Base-by-base conservation (phyloP, 2,797 vertebrate genomes). In the Miichthys miiuy region DNA sequence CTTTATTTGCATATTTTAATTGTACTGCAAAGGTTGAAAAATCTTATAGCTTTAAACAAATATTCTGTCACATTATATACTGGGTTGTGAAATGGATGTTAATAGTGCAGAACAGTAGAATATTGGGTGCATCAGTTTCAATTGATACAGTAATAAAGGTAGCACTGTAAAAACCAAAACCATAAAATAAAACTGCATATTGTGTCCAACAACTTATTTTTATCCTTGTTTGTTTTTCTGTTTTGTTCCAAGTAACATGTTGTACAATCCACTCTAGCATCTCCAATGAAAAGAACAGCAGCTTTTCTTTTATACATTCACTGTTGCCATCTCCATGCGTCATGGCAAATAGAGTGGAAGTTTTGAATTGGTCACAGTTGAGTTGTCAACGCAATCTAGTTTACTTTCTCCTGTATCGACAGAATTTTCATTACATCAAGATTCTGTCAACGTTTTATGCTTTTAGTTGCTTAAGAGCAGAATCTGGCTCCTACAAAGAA, bases 351-450 rank as follows among this genome's bases (percentile, higher is more conserved):
- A 65, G 27, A 51, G 63, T 52, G 64, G 57, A 83, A 20, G 48
- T 68, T 79, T 71, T 79, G 74, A 88, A 80, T 51, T 60, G 65
- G 66, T 85, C 84, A 77, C 79, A 83, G 80, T 8, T 72, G 80
- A 87, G 44, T 60, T 81, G 85, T 65, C 80, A 68, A 27, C 1
- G 3, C 70, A 81, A 81, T 86, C 66, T 73, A 72, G 52, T 80
- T 91, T 78, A 84, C 48, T 80, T 79, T 84, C 64, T 77, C 76
- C 56, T 48, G 25, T 72, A 85, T 89, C 16, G 41, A 90, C 82
- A 84, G 79, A 80, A 71, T 86, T 86, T 83, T 68, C 60, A 83
- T 78, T 68, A 72, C 63, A 82, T 86, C 67, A 75, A 85, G 74
- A 81, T 89, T 74, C 74, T 73, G 74, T 82, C 80, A 69, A 44